Evolutionary conservation across 2,113 vertebrate species (phyloP).

Genomic region (Silurus meridionalis): DNA sequence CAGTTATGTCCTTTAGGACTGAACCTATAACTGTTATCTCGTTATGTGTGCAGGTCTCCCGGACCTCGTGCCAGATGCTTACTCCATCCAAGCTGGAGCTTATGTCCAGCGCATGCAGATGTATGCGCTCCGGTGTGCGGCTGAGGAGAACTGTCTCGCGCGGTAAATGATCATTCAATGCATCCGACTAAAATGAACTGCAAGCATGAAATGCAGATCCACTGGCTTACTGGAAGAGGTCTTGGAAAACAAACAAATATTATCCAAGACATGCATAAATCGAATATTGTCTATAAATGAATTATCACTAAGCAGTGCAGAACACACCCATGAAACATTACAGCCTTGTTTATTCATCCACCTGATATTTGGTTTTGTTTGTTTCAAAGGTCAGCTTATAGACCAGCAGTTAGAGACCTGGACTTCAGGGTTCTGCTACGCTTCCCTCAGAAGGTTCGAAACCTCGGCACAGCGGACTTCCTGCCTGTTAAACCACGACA

Average conservation of each 20-base stretch:
- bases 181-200: background rate
- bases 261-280: background rate
- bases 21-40: background rate
- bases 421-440: slow-evolving; percentile 78
- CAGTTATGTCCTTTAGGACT: background rate
- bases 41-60: slow-evolving; percentile 72
- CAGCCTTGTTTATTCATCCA: slow-evolving; percentile 6
- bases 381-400: slow-evolving; percentile 75
- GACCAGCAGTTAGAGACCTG: slow-evolving; percentile 68
- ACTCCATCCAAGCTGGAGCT: slow-evolving; percentile 79
- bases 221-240: background rate
- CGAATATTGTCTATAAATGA: background rate
- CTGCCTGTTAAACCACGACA: slow-evolving; percentile 78
- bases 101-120: slow-evolving; percentile 80
- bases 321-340: background rate
- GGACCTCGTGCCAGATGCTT: slow-evolving; percentile 79
- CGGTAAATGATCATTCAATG: slow-evolving; percentile 63
- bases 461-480: slow-evolving; percentile 80
- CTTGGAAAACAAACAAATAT: background rate
- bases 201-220: background rate
- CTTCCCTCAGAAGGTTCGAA: slow-evolving; percentile 82
- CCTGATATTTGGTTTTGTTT: slow-evolving; percentile 41
- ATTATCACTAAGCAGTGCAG: background rate
- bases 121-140: slow-evolving; percentile 80
- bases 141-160: slow-evolving; percentile 82